Conservation (phyloP, 1,140 invertebrate species). For the Sycophaga agraensis region DNA sequence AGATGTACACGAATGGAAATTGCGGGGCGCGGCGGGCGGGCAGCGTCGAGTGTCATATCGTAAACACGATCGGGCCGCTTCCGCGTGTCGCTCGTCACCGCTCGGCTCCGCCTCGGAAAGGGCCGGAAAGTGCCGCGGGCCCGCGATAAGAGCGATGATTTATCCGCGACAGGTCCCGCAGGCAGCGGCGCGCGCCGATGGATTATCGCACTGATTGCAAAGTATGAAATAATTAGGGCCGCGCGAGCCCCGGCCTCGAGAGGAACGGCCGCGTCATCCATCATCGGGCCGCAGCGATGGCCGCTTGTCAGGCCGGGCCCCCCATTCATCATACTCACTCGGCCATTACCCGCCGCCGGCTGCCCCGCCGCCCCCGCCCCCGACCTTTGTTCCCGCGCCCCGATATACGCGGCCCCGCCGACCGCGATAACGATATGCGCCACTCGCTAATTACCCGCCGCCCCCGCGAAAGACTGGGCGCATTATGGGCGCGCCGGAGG, state of each 20-base stretch:
- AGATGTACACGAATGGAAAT: too few species aligned
- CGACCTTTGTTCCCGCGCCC: not conserved
- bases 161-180: constrained; percentile 51
- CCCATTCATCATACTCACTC: constrained; percentile 59
- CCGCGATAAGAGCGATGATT: constrained; percentile 45
- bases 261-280: constrained; percentile 54
- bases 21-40: too few species aligned
- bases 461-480: too few species aligned
- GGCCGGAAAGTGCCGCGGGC: too few species aligned
- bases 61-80: too few species aligned
- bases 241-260: not conserved
- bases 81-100: not conserved
- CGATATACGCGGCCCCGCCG: too few species aligned
- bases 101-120: too few species aligned
- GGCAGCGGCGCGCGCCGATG: constrained; percentile 46
- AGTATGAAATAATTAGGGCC: constrained; percentile 61
- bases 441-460: too few species aligned
- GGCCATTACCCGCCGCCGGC: constrained; percentile 44
- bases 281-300: constrained; percentile 55
- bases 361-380: not conserved
- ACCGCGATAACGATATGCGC: too few species aligned
- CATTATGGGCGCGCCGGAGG: too few species aligned
- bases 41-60: too few species aligned
- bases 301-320: constrained; percentile 50
- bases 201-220: constrained; percentile 60